Percentiles rank a stretch among this genome's conserved stretches.
phyloP scores from a whole-genome alignment of 1,140 invertebrate species.

The Trinorchestia longiramus region DNA sequence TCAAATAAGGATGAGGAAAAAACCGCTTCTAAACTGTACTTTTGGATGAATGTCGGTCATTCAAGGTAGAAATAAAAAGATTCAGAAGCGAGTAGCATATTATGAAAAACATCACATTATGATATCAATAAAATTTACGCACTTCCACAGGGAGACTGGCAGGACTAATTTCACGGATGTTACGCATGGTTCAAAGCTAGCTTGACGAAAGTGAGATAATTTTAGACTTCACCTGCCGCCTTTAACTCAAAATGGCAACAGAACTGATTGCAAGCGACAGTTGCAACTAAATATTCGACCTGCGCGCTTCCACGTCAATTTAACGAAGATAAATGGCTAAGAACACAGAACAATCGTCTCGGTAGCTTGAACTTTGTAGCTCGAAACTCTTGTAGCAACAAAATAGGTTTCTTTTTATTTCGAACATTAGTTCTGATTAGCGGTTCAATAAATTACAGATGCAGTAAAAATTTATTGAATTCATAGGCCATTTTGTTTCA shows the following conservation, averaged over 20 bases:
- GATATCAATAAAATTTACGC: neutral
- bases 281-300: slow-evolving; percentile 19
- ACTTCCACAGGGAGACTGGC: neutral
- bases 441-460: neutral
- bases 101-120: neutral
- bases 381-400: neutral
- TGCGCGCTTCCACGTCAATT: neutral
- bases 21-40: neutral
- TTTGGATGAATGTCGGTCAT: neutral
- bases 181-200: neutral
- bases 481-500: neutral
- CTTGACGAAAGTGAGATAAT: neutral
- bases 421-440: neutral
- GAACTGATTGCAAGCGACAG: neutral
- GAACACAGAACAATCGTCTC: neutral
- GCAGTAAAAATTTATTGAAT: neutral
- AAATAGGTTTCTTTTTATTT: neutral
- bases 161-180: neutral
- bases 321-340: slow-evolving; percentile 30
- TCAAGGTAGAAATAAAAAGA: neutral
- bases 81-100: neutral
- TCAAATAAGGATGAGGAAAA: neutral
- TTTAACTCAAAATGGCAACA: neutral
- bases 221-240: neutral
- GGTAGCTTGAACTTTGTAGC: neutral